A percentile compares a stretch with the other conserved stretches of the same genome.
phyloP scores from a whole-genome alignment of 2,888 invertebrate genomes.

The Eupithecia centaureata region DNA sequence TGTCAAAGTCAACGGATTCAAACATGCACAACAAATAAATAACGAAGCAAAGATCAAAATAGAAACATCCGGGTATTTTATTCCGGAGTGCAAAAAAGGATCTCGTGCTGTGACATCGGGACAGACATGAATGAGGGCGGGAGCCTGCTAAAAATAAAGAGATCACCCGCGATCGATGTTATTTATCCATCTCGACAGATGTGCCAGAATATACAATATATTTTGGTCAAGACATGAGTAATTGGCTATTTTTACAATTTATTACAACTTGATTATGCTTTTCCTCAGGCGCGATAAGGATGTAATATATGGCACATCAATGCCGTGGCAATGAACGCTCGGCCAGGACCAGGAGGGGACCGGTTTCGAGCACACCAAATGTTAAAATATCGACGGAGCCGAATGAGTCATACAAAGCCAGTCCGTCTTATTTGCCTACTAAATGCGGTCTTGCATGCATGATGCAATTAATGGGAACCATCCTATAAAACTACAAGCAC shows the following conservation, averaged over 20 bases:
- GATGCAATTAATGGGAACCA: conserved; percentile 32
- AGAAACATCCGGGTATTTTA: conserved; percentile 22
- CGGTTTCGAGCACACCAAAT: conserved; percentile 51
- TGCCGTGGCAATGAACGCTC: conserved; percentile 57
- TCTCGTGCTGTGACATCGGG: conserved; percentile 35
- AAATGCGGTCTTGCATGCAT: conserved; percentile 31
- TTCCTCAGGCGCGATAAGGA: conserved; percentile 30
- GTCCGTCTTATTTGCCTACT: conserved; percentile 27
- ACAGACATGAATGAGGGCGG: conserved; percentile 37
- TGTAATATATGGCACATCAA: conserved; percentile 31
- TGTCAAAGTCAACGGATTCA: conserved; percentile 6
- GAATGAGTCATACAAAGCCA: conserved; percentile 49
- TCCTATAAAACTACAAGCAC: conserved; percentile 7
- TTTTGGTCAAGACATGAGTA: conserved; percentile 22
- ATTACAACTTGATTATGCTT: conserved; percentile 23
- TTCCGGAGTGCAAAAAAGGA: conserved; percentile 29
- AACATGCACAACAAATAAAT: conserved; percentile 4
- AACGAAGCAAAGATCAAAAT: conserved; percentile 16
- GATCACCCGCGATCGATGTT: conserved; percentile 41
- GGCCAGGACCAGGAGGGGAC: conserved; percentile 43
- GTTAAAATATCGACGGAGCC: conserved; percentile 42
- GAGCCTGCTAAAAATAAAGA: conserved; percentile 42
- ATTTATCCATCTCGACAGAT: conserved; percentile 34
- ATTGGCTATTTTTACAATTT: conserved; percentile 16
- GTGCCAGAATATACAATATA: conserved; percentile 22